These are phyloP conservation scores for Onychomys arenicola DNA, from an alignment of 2,797 vertebrate genomes.

Conservation along the genomic window DNA sequence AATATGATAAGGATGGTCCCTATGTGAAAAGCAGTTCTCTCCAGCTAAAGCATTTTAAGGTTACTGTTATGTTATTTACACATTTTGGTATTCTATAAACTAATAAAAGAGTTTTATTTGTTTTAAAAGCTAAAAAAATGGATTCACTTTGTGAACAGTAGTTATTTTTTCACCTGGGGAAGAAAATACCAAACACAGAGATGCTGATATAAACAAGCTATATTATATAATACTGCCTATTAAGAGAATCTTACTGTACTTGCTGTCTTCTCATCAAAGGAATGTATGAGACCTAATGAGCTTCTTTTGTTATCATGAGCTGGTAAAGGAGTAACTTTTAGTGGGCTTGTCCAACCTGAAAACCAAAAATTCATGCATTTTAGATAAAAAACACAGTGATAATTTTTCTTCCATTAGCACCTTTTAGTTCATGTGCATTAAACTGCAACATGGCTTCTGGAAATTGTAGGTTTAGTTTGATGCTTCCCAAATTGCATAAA, in stretches of 20 bases:
- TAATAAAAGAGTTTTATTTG: background rate
- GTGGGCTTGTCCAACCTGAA: conserved; percentile 85
- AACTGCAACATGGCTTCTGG: conserved; percentile 85
- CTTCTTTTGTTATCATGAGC: background rate
- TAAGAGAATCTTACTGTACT: conserved; percentile 80
- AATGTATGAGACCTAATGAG: conserved; percentile 51
- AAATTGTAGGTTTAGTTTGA: conserved; percentile 81
- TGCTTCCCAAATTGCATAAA: conserved; percentile 73
- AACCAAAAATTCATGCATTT: conserved; percentile 45
- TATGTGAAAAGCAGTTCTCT: background rate
- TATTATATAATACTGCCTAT: rapidly evolving
- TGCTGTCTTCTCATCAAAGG: conserved; percentile 70
- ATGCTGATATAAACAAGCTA: background rate
- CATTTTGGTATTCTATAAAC: background rate
- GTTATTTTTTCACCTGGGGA: background rate
- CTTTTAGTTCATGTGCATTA: conserved; percentile 80
- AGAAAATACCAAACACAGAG: background rate
- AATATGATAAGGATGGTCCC: background rate
- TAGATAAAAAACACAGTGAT: background rate
- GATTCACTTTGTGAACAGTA: background rate
- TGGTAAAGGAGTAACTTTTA: conserved; percentile 71
- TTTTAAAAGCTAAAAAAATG: background rate
- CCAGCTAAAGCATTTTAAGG: background rate
- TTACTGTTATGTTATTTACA: background rate
- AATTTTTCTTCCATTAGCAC: background rate